A percentile compares a stretch with the other conserved stretches of the same genome.
These are phyloP conservation scores for Sebastes vulpes DNA, from an alignment of 2,797 vertebrate genomes.

Conservation along the genomic window DNA sequence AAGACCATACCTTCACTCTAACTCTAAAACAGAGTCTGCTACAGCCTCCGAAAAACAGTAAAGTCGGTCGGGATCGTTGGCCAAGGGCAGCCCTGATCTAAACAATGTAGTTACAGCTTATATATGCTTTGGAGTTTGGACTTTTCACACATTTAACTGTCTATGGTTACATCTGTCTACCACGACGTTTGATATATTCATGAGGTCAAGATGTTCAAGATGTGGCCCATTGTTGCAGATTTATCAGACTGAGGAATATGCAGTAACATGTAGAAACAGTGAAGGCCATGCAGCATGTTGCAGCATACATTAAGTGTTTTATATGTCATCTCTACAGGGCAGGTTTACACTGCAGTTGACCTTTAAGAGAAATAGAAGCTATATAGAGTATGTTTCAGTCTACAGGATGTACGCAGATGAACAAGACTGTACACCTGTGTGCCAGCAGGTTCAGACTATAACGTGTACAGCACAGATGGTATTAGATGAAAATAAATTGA, in stretches of 20 bases:
- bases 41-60: too few relatives aligned
- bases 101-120: rapidly evolving
- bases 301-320: not conserved
- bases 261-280: not conserved
- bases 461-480: not conserved
- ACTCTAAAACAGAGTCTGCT: too few relatives aligned
- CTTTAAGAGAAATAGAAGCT: constrained; percentile 48
- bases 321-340: not conserved
- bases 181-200: not conserved
- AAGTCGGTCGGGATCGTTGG: too few relatives aligned
- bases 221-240: not conserved
- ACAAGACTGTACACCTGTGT: constrained; percentile 1
- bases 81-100: too few relatives aligned
- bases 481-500: not conserved
- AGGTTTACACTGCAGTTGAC: constrained; percentile 37
- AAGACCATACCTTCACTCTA: too few relatives aligned
- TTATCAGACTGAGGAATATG: not conserved
- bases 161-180: not conserved
- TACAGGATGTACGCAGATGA: constrained; percentile 1
- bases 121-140: not conserved
- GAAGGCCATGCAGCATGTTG: constrained; percentile 11
- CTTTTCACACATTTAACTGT: not conserved
- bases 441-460: constrained; percentile 2
- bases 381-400: not conserved
- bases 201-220: not conserved